phyloP scores from a whole-genome alignment of 1,140 invertebrate genomes.

The Probaryconus sp. region DNA sequence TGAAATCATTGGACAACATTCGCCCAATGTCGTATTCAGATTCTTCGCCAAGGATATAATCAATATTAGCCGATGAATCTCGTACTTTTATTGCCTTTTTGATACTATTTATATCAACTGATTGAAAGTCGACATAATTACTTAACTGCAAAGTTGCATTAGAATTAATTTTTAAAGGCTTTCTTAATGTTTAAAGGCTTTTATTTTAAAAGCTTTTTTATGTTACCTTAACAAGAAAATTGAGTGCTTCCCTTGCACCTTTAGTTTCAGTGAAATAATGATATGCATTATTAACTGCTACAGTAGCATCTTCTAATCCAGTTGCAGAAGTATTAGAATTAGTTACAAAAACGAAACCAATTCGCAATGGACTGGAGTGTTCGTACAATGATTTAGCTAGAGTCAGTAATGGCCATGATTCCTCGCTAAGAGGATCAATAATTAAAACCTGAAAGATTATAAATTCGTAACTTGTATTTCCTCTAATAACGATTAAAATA shows the following conservation, averaged over 20 bases:
- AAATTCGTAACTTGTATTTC: too few relatives aligned
- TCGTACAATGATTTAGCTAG: conserved; percentile 94
- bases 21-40: conserved; percentile 95
- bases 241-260: conserved; percentile 84
- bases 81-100: conserved; percentile 83
- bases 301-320: conserved; percentile 85
- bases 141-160: conserved; percentile 61
- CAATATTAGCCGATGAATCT: conserved; percentile 84
- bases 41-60: conserved; percentile 91
- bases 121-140: conserved; percentile 68
- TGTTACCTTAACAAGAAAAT: conserved; percentile 89
- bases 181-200: conserved; percentile 10
- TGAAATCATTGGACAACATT: conserved; percentile 89
- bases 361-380: conserved; percentile 91
- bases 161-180: conserved; percentile 30
- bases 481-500: too few relatives aligned
- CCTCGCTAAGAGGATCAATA: conserved; percentile 88
- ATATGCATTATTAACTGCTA: conserved; percentile 93
- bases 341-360: conserved; percentile 94
- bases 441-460: conserved; percentile 83
- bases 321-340: conserved; percentile 80
- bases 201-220: conserved; percentile 33
- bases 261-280: conserved; percentile 93
- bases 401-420: conserved; percentile 86
- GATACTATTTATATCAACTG: conserved; percentile 82